Conservation (phyloP, 2,888 invertebrate species). For the Hoplodrina blanda region DNA sequence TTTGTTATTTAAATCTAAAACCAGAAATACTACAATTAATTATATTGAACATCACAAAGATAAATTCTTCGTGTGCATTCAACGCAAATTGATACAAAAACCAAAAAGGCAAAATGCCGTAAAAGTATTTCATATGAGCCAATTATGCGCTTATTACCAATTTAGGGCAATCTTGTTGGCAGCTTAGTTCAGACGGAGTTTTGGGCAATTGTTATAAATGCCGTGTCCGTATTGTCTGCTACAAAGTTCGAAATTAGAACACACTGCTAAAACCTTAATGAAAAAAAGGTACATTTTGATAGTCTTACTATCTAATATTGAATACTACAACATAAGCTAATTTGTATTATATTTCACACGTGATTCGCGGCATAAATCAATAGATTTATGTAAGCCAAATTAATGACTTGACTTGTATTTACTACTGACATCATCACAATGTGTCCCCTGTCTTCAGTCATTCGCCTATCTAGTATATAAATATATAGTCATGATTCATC, state of each 20-base stretch:
- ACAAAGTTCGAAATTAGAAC: not conserved
- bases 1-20: conserved; percentile 31
- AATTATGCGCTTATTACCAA: conserved; percentile 40
- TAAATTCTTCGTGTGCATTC: not conserved
- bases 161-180: conserved; percentile 36
- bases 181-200: conserved; percentile 25
- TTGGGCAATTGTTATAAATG: conserved; percentile 29
- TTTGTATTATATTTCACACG: not conserved
- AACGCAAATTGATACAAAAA: conserved; percentile 5
- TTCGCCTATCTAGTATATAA: conserved; percentile 25
- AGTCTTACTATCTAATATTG: not conserved
- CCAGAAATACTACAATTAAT: conserved; percentile 44
- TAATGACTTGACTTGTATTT: conserved; percentile 52
- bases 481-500: conserved; percentile 63
- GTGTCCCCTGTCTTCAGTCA: conserved; percentile 30
- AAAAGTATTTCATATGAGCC: conserved; percentile 23
- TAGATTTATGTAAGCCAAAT: conserved; percentile 49
- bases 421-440: conserved; percentile 62
- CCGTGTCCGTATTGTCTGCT: not conserved
- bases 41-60: conserved; percentile 17
- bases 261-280: not conserved
- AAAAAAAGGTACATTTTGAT: not conserved
- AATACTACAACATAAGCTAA: too few species aligned
- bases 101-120: conserved; percentile 8
- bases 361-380: conserved; percentile 42